A percentile compares a stretch with the other conserved stretches of the same genome.
phyloP scores from a whole-genome alignment of 2,888 invertebrate genomes.

The Tipula unca region DNA sequence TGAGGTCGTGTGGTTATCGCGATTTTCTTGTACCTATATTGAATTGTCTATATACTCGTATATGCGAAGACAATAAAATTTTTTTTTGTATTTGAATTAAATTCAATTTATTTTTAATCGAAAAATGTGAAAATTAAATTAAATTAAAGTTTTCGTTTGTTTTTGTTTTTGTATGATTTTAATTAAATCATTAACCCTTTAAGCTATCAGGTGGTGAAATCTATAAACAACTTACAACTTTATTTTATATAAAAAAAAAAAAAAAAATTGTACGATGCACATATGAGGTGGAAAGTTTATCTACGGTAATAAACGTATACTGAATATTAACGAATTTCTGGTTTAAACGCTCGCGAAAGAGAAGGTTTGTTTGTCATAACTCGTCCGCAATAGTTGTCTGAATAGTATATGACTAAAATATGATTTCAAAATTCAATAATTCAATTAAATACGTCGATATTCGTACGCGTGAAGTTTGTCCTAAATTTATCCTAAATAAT shows the following conservation, averaged over 20 bases:
- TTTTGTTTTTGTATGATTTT: not conserved
- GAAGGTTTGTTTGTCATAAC: too few relatives aligned
- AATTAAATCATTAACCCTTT: not conserved
- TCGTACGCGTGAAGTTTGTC: too few relatives aligned
- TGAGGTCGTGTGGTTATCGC: constrained; percentile 14
- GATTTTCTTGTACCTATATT: not conserved
- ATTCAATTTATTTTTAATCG: constrained; percentile 2
- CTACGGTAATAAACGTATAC: too few relatives aligned
- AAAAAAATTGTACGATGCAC: too few relatives aligned
- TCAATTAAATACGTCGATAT: too few relatives aligned
- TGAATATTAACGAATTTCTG: too few relatives aligned
- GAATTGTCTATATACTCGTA: not conserved
- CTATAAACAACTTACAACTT: not conserved
- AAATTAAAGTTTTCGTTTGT: not conserved
- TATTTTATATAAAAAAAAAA: not conserved
- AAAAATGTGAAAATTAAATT: not conserved
- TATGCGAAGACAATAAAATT: not conserved
- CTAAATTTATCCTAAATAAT: too few relatives aligned
- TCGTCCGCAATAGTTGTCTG: too few relatives aligned
- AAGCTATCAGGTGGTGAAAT: not conserved
- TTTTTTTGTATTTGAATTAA: not conserved
- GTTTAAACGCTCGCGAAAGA: too few relatives aligned
- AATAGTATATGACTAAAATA: too few relatives aligned
- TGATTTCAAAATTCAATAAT: too few relatives aligned
- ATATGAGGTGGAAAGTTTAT: too few relatives aligned